Percentiles rank a stretch among this genome's conserved stretches.
These are phyloP conservation scores for Canis aureus DNA, from an alignment of 2,113 vertebrate genomes.

Conservation along the genomic window DNA sequence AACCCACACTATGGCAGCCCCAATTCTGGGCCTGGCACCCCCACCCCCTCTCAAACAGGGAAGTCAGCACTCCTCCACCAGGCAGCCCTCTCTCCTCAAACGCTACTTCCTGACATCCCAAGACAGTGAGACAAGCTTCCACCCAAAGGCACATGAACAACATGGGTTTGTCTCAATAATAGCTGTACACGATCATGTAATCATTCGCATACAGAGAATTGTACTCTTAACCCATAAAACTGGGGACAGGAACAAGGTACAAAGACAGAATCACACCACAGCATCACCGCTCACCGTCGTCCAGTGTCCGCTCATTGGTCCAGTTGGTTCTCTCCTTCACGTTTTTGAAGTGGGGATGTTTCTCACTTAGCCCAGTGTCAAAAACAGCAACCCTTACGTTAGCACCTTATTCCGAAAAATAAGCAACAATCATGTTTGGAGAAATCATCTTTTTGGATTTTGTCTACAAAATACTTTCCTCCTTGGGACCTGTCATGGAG, in stretches of 20 bases:
- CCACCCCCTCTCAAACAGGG: accelerated
- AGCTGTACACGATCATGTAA: background rate
- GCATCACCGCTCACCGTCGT: slow-evolving; percentile 91
- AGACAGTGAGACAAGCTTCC: background rate
- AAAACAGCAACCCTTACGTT: slow-evolving; percentile 98
- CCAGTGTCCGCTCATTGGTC: slow-evolving; percentile 99
- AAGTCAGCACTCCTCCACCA: background rate
- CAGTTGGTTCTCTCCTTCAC: slow-evolving; percentile 99
- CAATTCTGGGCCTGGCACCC: background rate
- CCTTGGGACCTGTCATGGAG: accelerated
- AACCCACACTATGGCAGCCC: no score
- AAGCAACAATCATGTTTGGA: background rate
- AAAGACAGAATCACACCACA: background rate
- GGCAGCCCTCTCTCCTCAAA: background rate
- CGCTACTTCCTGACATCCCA: background rate
- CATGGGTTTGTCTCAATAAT: background rate
- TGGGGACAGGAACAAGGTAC: accelerated
- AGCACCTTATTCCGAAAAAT: slow-evolving; percentile 87
- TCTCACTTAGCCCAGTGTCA: slow-evolving; percentile 98
- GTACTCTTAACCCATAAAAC: background rate
- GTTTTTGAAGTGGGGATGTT: slow-evolving; percentile 99
- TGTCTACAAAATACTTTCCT: background rate
- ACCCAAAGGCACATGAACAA: background rate
- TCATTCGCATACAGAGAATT: background rate
- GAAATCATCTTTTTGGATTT: background rate